Conservation (phyloP, 2,113 vertebrate genomes). For the Mesembrinibis cayennensis region DNA sequence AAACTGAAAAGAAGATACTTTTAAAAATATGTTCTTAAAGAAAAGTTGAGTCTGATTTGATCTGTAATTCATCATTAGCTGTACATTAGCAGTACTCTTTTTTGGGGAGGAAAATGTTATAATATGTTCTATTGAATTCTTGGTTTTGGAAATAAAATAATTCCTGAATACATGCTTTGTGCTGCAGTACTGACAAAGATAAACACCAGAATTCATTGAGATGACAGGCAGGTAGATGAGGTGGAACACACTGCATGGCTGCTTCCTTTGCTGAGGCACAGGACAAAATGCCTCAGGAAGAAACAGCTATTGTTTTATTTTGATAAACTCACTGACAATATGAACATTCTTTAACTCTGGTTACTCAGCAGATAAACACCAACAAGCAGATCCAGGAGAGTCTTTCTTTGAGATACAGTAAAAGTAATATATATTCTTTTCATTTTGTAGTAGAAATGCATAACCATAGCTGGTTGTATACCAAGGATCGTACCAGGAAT, state of each 20-base stretch:
- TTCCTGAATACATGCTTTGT: not conserved
- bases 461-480: not conserved
- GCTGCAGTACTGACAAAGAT: not conserved
- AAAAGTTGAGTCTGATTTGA: not conserved
- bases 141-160: not conserved
- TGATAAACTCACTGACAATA: not conserved
- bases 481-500: rapidly evolving
- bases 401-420: not conserved
- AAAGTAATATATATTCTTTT: not conserved
- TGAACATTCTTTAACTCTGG: not conserved
- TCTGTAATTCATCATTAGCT: not conserved
- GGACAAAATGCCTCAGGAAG: not conserved
- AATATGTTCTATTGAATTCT: not conserved
- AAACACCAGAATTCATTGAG: not conserved
- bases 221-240: not conserved
- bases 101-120: not conserved
- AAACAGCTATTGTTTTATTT: not conserved
- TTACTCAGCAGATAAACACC: not conserved
- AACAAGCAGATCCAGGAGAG: not conserved
- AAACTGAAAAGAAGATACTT: not conserved
- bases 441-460: not conserved
- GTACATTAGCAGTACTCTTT: not conserved
- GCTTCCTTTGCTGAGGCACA: not conserved
- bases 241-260: not conserved
- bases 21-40: not conserved